phyloP scores from a whole-genome alignment of 1,140 invertebrate genomes.

The Laupala kohalensis region DNA sequence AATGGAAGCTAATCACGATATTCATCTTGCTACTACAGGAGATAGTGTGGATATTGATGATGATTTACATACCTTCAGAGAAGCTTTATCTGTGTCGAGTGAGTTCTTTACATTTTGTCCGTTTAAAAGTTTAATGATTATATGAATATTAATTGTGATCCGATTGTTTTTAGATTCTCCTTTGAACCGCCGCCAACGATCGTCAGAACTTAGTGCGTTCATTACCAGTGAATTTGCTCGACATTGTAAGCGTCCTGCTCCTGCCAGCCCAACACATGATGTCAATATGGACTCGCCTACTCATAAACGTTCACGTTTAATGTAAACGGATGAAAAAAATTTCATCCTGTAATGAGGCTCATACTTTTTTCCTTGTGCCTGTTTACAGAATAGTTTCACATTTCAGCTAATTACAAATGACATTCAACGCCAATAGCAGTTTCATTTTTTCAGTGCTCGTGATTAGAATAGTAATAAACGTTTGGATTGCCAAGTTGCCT shows the following conservation, averaged over 20 bases:
- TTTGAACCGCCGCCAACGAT: constrained; percentile 19
- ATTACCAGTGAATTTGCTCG: constrained; percentile 63
- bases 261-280: constrained; percentile 34
- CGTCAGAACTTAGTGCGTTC: constrained; percentile 57
- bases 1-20: constrained; percentile 2
- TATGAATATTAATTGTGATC: not conserved
- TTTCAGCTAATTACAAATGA: not conserved
- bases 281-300: constrained; percentile 54
- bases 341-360: not conserved
- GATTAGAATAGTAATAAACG: not conserved
- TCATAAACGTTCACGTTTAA: constrained; percentile 39
- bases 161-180: constrained; percentile 4
- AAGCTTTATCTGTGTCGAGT: constrained; percentile 7
- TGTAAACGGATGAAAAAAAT: not conserved
- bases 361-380: not conserved
- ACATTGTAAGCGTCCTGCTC: constrained; percentile 54
- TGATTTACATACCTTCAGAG: constrained; percentile 7
- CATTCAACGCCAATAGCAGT: not conserved
- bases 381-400: not conserved
- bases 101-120: constrained; percentile 1
- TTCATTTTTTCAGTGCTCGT: not conserved
- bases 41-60: constrained; percentile 1
- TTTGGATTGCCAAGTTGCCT: not conserved
- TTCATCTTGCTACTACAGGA: not conserved
- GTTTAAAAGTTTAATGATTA: not conserved